Conservation (phyloP, 2,797 vertebrate species). For the Cyclura pinguis region DNA sequence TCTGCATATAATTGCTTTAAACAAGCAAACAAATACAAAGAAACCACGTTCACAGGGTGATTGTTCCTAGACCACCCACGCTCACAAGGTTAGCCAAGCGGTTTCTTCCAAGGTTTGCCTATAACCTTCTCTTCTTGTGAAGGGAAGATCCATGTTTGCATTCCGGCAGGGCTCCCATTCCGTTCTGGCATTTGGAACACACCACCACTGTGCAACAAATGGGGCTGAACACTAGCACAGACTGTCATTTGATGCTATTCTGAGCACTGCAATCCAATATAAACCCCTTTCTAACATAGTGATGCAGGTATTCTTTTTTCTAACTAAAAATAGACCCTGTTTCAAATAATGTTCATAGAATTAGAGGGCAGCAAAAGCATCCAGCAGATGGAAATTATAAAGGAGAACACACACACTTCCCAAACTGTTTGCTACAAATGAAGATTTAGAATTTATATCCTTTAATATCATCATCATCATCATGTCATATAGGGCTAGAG, state of each 20-base stretch:
- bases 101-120: not conserved
- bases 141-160: not conserved
- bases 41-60: no score
- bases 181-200: not conserved
- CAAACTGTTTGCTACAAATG: not conserved
- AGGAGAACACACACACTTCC: no score
- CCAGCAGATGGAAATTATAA: not conserved
- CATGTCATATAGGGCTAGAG: accelerated
- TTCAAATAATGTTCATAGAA: not conserved
- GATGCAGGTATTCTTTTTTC: not conserved
- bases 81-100: not conserved
- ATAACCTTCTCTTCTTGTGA: not conserved
- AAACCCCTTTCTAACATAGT: not conserved
- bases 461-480: not conserved
- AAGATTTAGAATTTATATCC: not conserved
- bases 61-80: not conserved
- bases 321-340: not conserved
- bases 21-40: no score
- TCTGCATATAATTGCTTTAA: no score
- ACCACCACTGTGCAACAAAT: not conserved
- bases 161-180: not conserved
- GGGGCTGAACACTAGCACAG: not conserved
- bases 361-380: not conserved
- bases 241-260: not conserved
- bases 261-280: not conserved